Evolutionary conservation across 2,888 invertebrate species (phyloP).

Genomic region (Conchocele bisecta): DNA sequence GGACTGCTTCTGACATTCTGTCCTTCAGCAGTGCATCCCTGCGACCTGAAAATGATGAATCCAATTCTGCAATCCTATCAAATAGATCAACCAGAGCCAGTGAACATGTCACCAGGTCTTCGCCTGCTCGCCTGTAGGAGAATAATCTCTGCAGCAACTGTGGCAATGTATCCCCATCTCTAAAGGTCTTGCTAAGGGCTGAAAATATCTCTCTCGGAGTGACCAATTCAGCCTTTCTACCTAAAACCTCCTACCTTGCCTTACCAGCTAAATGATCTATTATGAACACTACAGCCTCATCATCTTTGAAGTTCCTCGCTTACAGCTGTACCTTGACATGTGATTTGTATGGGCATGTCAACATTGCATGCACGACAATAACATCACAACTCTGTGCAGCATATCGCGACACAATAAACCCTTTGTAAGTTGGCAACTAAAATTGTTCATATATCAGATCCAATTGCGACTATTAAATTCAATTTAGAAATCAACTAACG

Average conservation of each 20-base stretch:
- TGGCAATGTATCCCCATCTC: constrained; percentile 3
- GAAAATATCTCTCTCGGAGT: background rate
- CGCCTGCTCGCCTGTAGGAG: background rate
- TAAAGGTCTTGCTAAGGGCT: constrained; percentile 1
- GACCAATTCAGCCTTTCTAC: no score
- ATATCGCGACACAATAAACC: no score
- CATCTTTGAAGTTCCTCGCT: background rate
- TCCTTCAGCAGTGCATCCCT: background rate
- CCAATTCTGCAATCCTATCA: constrained; percentile 1
- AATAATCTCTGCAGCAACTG: constrained; percentile 3
- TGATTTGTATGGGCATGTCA: no score
- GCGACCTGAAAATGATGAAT: background rate
- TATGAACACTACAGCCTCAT: background rate
- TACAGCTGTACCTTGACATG: background rate
- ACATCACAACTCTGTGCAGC: no score
- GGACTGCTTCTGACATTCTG: background rate
- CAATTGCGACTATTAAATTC: no score
- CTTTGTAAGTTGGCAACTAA: no score
- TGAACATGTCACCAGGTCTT: background rate
- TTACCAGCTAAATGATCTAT: constrained; percentile 5
- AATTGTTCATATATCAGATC: no score
- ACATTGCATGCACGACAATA: no score
- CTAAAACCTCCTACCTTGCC: background rate
- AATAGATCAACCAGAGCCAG: background rate
- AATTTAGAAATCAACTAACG: no score